A percentile compares a stretch with the other conserved stretches of the same genome.
phyloP scores from a whole-genome alignment of 2,888 invertebrate species.

The Lasioglossum lativentre region DNA sequence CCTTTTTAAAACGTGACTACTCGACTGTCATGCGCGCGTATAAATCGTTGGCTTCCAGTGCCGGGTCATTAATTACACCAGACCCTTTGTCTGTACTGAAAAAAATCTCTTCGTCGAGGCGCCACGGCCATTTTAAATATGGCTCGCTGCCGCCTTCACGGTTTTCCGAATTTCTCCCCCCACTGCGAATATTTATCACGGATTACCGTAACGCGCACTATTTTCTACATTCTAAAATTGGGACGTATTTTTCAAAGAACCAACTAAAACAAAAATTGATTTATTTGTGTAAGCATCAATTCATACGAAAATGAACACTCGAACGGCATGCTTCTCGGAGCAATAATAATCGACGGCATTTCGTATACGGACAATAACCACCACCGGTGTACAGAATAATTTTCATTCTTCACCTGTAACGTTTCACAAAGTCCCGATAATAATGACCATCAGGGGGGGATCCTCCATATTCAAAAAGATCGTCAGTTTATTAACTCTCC shows the following conservation, averaged over 20 bases:
- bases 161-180: neutral
- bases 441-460: neutral
- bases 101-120: neutral
- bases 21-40: constrained; percentile 23
- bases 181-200: neutral
- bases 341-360: neutral
- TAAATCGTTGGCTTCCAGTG: constrained; percentile 23
- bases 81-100: constrained; percentile 3
- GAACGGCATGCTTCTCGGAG: neutral
- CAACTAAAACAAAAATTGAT: too few species aligned
- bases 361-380: neutral
- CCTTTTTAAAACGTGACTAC: constrained; percentile 22
- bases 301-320: neutral
- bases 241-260: too few species aligned
- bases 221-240: neutral
- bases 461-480: neutral
- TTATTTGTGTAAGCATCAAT: too few species aligned
- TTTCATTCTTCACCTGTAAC: neutral
- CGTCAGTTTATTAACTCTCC: neutral
- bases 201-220: neutral
- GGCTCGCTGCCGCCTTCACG: neutral
- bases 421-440: constrained; percentile 4
- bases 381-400: neutral
- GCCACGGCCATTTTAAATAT: neutral
- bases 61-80: constrained; percentile 32